These are phyloP conservation scores for Asteroscopus sphinx DNA, from an alignment of 2,888 invertebrate genomes.

Conservation along the genomic window DNA sequence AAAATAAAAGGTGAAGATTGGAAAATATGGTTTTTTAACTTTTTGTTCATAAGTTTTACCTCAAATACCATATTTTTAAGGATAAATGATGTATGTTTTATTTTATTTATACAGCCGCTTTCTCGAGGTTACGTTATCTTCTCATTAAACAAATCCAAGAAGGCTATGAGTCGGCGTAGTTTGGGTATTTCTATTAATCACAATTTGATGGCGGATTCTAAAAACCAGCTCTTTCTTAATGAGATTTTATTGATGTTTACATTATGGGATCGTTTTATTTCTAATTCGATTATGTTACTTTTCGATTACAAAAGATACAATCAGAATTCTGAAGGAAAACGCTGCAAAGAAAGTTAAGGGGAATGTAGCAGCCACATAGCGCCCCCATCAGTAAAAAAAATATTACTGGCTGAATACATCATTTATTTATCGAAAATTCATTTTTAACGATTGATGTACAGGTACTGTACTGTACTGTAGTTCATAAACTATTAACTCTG, in stretches of 20 bases:
- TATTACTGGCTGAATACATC: too few relatives aligned
- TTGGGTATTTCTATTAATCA: slow-evolving; percentile 24
- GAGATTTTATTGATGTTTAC: slow-evolving; percentile 5
- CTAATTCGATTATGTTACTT: neutral
- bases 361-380: too few relatives aligned
- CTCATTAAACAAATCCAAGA: slow-evolving; percentile 15
- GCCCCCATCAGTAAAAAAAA: too few relatives aligned
- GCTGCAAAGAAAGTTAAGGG: too few relatives aligned
- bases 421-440: too few relatives aligned
- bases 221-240: slow-evolving; percentile 14
- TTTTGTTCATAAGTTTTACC: neutral
- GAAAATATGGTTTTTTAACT: too few relatives aligned
- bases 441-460: too few relatives aligned
- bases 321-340: too few relatives aligned
- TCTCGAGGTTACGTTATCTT: slow-evolving; percentile 9
- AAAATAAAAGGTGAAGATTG: too few relatives aligned
- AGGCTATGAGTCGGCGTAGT: neutral
- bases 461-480: too few relatives aligned
- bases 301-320: neutral
- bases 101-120: slow-evolving; percentile 20
- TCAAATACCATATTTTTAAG: slow-evolving; percentile 8
- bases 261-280: neutral
- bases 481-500: too few relatives aligned
- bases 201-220: slow-evolving; percentile 7
- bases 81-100: slow-evolving; percentile 5